phyloP scores from a whole-genome alignment of 2,888 invertebrate species.

The Pyrrhosoma nymphula region DNA sequence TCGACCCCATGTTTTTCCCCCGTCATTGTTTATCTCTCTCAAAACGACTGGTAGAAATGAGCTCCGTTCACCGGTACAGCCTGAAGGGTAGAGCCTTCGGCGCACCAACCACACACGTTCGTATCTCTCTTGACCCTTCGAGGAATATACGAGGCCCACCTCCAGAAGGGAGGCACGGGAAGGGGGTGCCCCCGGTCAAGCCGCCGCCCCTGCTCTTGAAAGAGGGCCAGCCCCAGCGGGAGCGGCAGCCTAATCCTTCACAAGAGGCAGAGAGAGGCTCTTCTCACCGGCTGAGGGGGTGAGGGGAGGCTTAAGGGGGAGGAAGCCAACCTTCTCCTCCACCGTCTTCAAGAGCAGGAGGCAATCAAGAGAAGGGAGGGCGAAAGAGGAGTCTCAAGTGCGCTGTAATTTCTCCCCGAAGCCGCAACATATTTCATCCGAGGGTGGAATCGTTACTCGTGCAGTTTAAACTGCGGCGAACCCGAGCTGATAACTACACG shows the following conservation, averaged over 20 bases:
- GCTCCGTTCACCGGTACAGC: too few relatives aligned
- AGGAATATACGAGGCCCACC: not conserved
- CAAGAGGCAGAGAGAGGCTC: too few relatives aligned
- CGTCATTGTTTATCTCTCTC: too few relatives aligned
- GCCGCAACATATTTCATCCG: conserved; percentile 31
- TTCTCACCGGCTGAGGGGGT: too few relatives aligned
- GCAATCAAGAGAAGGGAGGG: not conserved
- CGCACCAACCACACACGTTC: too few relatives aligned
- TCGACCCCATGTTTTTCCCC: too few relatives aligned
- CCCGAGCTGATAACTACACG: conserved; percentile 10
- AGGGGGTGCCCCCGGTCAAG: not conserved
- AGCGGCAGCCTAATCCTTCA: too few relatives aligned
- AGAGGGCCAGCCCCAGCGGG: not conserved
- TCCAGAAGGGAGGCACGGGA: not conserved
- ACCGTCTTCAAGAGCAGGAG: not conserved
- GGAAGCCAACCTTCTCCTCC: not conserved
- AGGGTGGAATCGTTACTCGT: conserved; percentile 22
- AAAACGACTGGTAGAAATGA: too few relatives aligned
- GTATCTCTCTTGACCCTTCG: not conserved
- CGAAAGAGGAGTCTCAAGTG: not conserved
- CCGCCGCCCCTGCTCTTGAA: not conserved
- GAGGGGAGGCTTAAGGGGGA: not conserved
- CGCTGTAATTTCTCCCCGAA: not conserved
- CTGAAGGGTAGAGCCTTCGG: too few relatives aligned
- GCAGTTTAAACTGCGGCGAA: conserved; percentile 31